A percentile compares a stretch with the other conserved stretches of the same genome.
Evolutionary conservation across 2,113 vertebrate genomes (phyloP).

Genomic region (Halichoerus grypus): DNA sequence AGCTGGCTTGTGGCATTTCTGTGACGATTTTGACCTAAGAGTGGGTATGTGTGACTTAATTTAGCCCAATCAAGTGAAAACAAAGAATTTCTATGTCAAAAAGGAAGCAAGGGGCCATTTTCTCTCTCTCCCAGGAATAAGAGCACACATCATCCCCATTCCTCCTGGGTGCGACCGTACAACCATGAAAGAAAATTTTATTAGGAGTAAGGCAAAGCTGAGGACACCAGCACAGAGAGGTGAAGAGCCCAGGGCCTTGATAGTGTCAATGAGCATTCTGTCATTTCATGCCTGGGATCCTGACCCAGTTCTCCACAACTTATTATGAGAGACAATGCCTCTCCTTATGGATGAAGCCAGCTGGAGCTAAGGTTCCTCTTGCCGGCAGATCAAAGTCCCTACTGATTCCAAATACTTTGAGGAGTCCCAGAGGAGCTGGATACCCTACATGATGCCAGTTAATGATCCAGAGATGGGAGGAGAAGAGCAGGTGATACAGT

Average conservation of each 20-base stretch:
- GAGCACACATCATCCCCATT: fast-evolving
- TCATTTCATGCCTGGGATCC: not conserved
- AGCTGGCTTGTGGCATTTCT: not conserved
- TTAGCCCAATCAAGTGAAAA: not conserved
- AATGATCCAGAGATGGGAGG: no score
- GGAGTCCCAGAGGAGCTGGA: not conserved
- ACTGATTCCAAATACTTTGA: not conserved
- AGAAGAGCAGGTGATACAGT: not conserved
- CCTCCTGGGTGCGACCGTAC: not conserved
- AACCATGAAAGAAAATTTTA: not conserved
- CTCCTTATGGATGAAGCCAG: not conserved
- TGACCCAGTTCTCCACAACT: not conserved
- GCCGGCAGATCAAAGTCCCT: not conserved
- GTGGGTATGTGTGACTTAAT: not conserved
- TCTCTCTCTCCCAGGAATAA: not conserved
- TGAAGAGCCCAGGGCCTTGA: not conserved
- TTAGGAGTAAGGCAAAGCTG: not conserved
- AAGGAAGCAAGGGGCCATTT: not conserved
- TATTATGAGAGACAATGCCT: not conserved
- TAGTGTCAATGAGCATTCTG: fast-evolving
- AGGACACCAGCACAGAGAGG: not conserved
- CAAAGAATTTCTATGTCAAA: not conserved
- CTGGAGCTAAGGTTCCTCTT: not conserved
- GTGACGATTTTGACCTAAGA: not conserved
- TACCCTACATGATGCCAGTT: not conserved